These are phyloP conservation scores for Parasteatoda lunata DNA, from an alignment of 2,888 invertebrate genomes.

Conservation along the genomic window DNA sequence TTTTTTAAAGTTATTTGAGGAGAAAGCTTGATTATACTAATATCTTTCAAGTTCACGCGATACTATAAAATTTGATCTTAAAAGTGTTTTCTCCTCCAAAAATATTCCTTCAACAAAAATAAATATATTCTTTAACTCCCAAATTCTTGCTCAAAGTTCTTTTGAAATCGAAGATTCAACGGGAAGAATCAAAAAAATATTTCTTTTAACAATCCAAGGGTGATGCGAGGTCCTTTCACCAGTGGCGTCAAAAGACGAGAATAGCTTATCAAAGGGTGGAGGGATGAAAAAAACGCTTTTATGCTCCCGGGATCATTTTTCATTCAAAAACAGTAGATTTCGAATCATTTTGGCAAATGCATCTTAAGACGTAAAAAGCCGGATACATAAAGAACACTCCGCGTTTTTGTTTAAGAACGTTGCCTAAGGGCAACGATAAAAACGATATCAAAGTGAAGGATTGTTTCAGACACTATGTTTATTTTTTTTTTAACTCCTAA, in stretches of 20 bases:
- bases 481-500: too few relatives aligned
- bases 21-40: too few relatives aligned
- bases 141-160: not conserved
- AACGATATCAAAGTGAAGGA: constrained; percentile 27
- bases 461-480: constrained; percentile 4
- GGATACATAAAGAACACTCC: constrained; percentile 13
- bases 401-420: constrained; percentile 29
- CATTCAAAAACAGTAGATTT: constrained; percentile 40
- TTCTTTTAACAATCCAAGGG: constrained; percentile 11
- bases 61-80: too few relatives aligned
- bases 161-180: not conserved
- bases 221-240: constrained; percentile 18
- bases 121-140: not conserved
- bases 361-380: constrained; percentile 43
- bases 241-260: constrained; percentile 33
- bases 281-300: not conserved
- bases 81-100: not conserved
- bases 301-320: constrained; percentile 30
- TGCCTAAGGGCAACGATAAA: constrained; percentile 9
- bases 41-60: too few relatives aligned
- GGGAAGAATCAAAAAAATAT: constrained; percentile 13
- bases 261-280: constrained; percentile 29
- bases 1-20: too few relatives aligned
- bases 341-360: constrained; percentile 36
- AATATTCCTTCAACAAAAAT: not conserved